Base-by-base conservation (phyloP, 1,140 invertebrate genomes). In the Drosophila busckii region DNA sequence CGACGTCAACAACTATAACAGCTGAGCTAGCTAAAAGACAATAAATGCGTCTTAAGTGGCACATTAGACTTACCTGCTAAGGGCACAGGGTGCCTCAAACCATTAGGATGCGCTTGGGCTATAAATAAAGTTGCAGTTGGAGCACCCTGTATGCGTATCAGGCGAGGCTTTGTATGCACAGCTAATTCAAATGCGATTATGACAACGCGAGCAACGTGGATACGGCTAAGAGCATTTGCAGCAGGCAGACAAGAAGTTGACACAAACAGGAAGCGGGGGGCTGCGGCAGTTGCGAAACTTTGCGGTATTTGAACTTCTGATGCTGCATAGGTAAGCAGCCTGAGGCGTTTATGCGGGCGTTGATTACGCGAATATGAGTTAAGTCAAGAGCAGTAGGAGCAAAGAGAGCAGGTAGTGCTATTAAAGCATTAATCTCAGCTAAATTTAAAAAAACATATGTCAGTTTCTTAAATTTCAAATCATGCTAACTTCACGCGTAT, bases 151-250 rank as follows among this genome's bases (percentile, higher is more conserved):
- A 17, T 35, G n/a, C 4, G 13, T 7, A 42, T 37, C 40, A 37
- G 28, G 28, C 25, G 45, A 48, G 60, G 60, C 58, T 71, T 62
- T 69, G 75, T 80, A 59, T 82, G 75, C 75, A 48, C 55, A 82
- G 75, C 75, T 80, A 80, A 80, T 80, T 80, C 75, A 80, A 80
- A 80, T 80, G 75, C 75, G 75, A 80, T 80, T 80, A 80, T 80
- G 75, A 82, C 75, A 80, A 66, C 69, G 75, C 64, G 73, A 80
- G 65, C 73, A 73, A 73, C 45, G 63, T 34, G 22, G 37, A 41
- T 42, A 62, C 7, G 22, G 29, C 44, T 13, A 42, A 29, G 50
- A 45, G 44, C 28, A 31, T 40, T 20, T 26, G 35, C 15, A 29
- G 13, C 4, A 20, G 5, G 42, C 10, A 13, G n/a, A 12, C 41